Base-by-base conservation (phyloP, 2,888 invertebrate species). In the Tetrapedia diversipes region DNA sequence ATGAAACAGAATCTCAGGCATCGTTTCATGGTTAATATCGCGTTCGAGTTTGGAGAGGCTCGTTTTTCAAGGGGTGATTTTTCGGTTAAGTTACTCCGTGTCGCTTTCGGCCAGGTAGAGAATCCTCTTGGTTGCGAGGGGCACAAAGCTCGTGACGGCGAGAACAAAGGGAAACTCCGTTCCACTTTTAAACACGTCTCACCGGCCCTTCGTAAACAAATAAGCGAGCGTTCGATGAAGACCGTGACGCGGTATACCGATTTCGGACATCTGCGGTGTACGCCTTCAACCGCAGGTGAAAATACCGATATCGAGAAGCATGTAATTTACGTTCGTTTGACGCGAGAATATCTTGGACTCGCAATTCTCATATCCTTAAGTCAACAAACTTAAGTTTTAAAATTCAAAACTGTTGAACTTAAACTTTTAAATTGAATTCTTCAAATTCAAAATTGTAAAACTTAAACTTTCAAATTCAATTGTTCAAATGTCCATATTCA, bases 171-270 rank as follows among this genome's bases (percentile, higher is more conserved):
- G 66, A 75, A 71, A 77, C 60, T 78, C 84, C 84, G 85, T 83
- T 86, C 86, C 84, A 86, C 86, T 88, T 87, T 83, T 77, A 84
- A 85, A 79, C 80, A 86, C 88, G 84, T 87, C 82, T 83, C 80
- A 74, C 79, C 72, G 80, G 80, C 83, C 88, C 86, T 59, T 82
- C 82, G 84, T 83, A 89, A 89, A 89, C 85, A 88, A 79, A 77
- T 73, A 47, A 47, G 11, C 41, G 61, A 47, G 49, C 32, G 37
- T 74, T 37, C 37, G 32, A 19, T 54, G 19, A 37, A 72, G 47
- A 56, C 11, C 56, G 67, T 37, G 54, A 71, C 56, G 60, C 54
- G 70, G 43, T 69, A 69, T 70, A 70, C 49, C 24, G 59, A 54
- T n/a, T 47, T 29, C 27, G 29, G 8, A 39, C 57, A 71, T 71